Evolutionary conservation across 2,888 invertebrate species (phyloP).

Genomic region (Agrochola macilenta): DNA sequence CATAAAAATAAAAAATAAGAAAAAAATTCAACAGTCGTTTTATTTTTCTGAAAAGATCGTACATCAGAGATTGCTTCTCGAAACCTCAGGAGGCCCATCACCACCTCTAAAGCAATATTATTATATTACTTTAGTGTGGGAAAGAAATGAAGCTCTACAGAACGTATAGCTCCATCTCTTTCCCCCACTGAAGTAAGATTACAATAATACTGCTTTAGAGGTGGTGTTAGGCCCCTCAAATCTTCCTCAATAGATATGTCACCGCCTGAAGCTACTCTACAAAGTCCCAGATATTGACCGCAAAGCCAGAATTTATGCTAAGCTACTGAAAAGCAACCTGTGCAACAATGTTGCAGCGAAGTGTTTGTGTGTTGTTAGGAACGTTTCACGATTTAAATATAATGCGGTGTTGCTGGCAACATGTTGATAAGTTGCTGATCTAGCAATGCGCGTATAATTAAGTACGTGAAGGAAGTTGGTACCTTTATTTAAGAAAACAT

Average conservation of each 20-base stretch:
- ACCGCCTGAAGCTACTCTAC: not conserved
- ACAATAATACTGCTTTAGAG: no score
- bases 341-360: not conserved
- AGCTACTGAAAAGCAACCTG: not conserved
- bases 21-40: slow-evolving; percentile 59
- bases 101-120: no score
- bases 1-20: slow-evolving; percentile 83
- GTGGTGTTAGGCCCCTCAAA: no score
- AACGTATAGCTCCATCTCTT: no score
- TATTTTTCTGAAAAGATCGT: slow-evolving; percentile 15
- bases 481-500: not conserved
- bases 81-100: not conserved
- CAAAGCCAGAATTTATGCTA: slow-evolving; percentile 3
- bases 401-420: no score
- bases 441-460: not conserved
- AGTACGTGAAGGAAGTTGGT: not conserved
- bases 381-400: no score
- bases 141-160: no score
- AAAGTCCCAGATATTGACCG: no score
- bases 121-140: no score
- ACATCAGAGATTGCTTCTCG: not conserved
- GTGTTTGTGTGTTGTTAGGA: not conserved
- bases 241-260: not conserved
- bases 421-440: not conserved
- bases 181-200: no score